Evolutionary conservation across 2,797 vertebrate species (phyloP), one percentile per base, ranked within the genome.

Genomic region (Vireo griseus): DNA sequence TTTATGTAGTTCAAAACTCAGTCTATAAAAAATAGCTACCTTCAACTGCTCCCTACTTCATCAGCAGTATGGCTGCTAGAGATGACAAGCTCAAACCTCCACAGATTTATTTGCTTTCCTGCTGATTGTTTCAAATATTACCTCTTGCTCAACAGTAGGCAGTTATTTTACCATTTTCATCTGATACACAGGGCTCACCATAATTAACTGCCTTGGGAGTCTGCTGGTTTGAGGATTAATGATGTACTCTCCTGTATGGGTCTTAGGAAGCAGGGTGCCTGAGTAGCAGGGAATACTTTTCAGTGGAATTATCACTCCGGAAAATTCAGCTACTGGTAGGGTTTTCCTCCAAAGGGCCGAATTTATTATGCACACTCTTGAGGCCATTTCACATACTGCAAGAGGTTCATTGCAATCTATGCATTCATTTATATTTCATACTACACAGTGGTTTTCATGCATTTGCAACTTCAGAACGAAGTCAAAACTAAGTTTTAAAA

Each of bases 111-210:
- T 86, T 4, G 33, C 26, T 92, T 73, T 87, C 45, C 42, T 79
- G 33, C 37, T 54, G 63, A 87, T 42, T 83, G 75, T 91, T 95
- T 80, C 95, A 91, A 80, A 57, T 76, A 95, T 40, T 88, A 67
- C 75, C 65, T 87, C 71, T 50, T 59, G 37, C 61, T 40, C 57
- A 87, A 50, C 65, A 61, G 33, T 4, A 91, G 58, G 61, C 28
- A 88, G 75, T 78, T 93, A 83, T 68, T 96, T 90, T 88, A 42
- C 61, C 58, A 78, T 83, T 93, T 87, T 55, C 79, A 91, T 57
- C 35, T 45, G 50, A 85, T 65, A 82, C 39, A 59, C 5, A 1
- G 37, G 90, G 71, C 72, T 62, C 72, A 69, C 83, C 58, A 52
- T 75, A 80, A 95, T 71, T 83, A 95, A 86, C 37, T 88, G 51